These are phyloP conservation scores for Sinella curviseta DNA, from an alignment of 1,140 invertebrate species.

Conservation along the genomic window DNA sequence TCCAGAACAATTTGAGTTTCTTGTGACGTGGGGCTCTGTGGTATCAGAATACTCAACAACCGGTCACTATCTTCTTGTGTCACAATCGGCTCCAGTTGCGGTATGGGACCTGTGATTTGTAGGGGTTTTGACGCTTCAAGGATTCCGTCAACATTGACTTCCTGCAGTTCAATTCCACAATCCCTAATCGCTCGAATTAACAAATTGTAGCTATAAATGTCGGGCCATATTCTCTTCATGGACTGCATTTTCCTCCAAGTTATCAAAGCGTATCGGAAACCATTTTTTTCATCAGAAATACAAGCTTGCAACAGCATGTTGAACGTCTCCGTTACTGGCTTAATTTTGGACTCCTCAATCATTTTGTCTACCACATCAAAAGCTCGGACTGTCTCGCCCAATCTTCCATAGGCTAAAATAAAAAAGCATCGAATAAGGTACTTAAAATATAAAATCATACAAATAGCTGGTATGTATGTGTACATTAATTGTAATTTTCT, in stretches of 20 bases:
- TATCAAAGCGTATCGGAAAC: slow-evolving; percentile 74
- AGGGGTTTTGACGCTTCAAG: neutral
- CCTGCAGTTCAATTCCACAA: slow-evolving; percentile 65
- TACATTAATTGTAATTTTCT: neutral
- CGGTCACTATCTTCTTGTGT: slow-evolving; percentile 12
- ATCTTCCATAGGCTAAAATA: slow-evolving; percentile 71
- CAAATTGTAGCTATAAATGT: slow-evolving; percentile 76
- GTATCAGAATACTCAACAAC: neutral
- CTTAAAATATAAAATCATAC: neutral
- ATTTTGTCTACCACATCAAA: slow-evolving; percentile 84
- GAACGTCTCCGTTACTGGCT: slow-evolving; percentile 68
- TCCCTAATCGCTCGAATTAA: slow-evolving; percentile 75
- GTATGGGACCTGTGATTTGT: slow-evolving; percentile 32
- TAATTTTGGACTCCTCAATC: slow-evolving; percentile 63
- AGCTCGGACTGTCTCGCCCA: slow-evolving; percentile 72
- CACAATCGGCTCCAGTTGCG: slow-evolving; percentile 25
- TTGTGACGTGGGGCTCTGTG: neutral
- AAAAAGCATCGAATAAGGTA: slow-evolving; percentile 30
- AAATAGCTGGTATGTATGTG: slow-evolving; percentile 7
- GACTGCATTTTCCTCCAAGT: slow-evolving; percentile 81
- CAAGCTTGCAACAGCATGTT: slow-evolving; percentile 81
- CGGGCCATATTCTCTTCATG: slow-evolving; percentile 63
- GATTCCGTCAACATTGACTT: slow-evolving; percentile 16
- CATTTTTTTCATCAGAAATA: slow-evolving; percentile 71
- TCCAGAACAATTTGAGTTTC: neutral